Conservation (phyloP, 2,797 vertebrate species). For the Stomatorhinus walkeri region DNA sequence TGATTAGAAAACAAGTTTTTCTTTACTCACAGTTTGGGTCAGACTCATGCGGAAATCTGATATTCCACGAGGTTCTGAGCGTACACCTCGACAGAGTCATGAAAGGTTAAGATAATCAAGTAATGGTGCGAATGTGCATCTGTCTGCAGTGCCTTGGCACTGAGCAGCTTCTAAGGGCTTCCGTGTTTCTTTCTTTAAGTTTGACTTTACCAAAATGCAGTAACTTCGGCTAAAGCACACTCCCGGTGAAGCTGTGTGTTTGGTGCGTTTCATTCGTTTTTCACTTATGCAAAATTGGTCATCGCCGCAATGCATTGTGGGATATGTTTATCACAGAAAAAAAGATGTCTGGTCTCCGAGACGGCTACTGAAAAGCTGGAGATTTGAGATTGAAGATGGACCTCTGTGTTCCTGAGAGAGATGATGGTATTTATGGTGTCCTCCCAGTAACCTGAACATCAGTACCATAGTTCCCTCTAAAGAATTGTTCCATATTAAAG, state of each 20-base stretch:
- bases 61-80: background rate
- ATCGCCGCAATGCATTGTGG: background rate
- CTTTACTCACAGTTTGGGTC: background rate
- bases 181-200: background rate
- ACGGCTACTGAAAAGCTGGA: background rate
- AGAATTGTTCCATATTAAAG: background rate
- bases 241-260: background rate
- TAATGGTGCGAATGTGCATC: background rate
- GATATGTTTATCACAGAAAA: background rate
- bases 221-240: background rate
- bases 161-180: slow-evolving; percentile 11
- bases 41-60: background rate
- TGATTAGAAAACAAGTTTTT: background rate
- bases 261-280: background rate
- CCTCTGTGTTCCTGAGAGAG: background rate
- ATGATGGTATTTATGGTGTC: background rate
- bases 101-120: background rate
- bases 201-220: slow-evolving; percentile 10
- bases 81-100: background rate
- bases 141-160: slow-evolving; percentile 13
- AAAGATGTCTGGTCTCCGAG: background rate
- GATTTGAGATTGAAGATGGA: background rate
- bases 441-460: background rate
- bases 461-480: background rate
- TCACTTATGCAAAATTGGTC: slow-evolving; percentile 15